Percentiles rank a stretch among this genome's conserved stretches.
These are phyloP conservation scores for Lypha dubia DNA, from an alignment of 2,888 invertebrate genomes.

Conservation along the genomic window DNA sequence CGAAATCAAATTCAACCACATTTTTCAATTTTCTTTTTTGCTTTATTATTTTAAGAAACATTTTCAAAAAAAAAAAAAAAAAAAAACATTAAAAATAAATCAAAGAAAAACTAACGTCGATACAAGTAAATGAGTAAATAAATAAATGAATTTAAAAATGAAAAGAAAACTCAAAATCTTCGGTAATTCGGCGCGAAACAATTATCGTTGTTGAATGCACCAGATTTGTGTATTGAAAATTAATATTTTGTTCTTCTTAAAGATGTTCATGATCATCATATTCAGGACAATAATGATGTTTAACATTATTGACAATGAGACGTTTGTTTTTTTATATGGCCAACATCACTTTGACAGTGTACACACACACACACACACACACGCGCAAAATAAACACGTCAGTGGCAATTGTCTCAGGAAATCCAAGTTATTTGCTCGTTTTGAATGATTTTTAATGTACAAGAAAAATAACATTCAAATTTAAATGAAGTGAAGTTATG, in stretches of 20 bases:
- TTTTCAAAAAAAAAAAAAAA: no score
- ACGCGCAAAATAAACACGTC: constrained; percentile 55
- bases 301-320: constrained; percentile 44
- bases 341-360: constrained; percentile 60
- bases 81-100: constrained; percentile 60
- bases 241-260: constrained; percentile 10
- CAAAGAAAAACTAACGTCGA: constrained; percentile 46
- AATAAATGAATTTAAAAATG: constrained; percentile 1
- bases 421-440: constrained; percentile 29
- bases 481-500: constrained; percentile 16
- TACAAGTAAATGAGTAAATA: constrained; percentile 24
- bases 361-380: constrained; percentile 10
- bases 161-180: not conserved
- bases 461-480: constrained; percentile 22
- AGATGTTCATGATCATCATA: constrained; percentile 19
- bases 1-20: constrained; percentile 47
- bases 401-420: constrained; percentile 37
- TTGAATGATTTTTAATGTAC: not conserved
- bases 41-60: constrained; percentile 68
- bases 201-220: constrained; percentile 20
- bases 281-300: constrained; percentile 29
- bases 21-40: constrained; percentile 14
- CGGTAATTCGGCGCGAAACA: constrained; percentile 31
- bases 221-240: not conserved
- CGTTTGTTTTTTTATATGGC: constrained; percentile 31